Percentiles rank a stretch among this genome's conserved stretches.
phyloP scores from a whole-genome alignment of 2,797 vertebrate species.

The Avahi laniger region DNA sequence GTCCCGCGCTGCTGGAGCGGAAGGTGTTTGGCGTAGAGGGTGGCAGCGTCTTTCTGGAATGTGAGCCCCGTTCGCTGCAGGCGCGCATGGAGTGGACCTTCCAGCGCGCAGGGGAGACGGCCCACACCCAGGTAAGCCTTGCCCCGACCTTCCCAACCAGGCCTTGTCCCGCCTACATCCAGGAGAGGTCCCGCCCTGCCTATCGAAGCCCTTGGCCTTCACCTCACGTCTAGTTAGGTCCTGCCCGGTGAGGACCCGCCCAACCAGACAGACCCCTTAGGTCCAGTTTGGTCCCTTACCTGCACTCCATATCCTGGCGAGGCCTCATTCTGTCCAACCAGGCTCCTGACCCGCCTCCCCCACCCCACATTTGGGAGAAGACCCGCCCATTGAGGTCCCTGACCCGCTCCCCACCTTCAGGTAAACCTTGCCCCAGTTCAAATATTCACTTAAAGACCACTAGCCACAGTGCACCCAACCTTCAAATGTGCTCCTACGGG shows the following conservation, averaged over 20 bases:
- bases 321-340: fast-evolving
- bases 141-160: not conserved
- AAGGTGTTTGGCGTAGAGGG: constrained; percentile 91
- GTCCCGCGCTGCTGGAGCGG: constrained; percentile 88
- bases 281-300: not conserved
- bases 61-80: constrained; percentile 93
- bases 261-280: not conserved
- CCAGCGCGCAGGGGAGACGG: constrained; percentile 87
- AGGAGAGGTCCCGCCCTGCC: not conserved
- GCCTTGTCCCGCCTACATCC: not conserved
- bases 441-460: not conserved
- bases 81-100: constrained; percentile 94
- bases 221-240: not conserved
- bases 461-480: not conserved
- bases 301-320: not conserved
- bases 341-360: not conserved
- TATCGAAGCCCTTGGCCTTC: not conserved
- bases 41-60: constrained; percentile 86
- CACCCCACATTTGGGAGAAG: not conserved
- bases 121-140: constrained; percentile 88
- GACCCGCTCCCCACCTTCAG: not conserved
- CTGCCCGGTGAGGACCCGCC: not conserved
- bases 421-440: not conserved
- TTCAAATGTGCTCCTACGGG: fast-evolving
- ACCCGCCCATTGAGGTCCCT: not conserved